A percentile compares a stretch with the other conserved stretches of the same genome.
These are phyloP conservation scores for Amphiprion clarkii DNA, from an alignment of 2,797 vertebrate species.

Conservation along the genomic window DNA sequence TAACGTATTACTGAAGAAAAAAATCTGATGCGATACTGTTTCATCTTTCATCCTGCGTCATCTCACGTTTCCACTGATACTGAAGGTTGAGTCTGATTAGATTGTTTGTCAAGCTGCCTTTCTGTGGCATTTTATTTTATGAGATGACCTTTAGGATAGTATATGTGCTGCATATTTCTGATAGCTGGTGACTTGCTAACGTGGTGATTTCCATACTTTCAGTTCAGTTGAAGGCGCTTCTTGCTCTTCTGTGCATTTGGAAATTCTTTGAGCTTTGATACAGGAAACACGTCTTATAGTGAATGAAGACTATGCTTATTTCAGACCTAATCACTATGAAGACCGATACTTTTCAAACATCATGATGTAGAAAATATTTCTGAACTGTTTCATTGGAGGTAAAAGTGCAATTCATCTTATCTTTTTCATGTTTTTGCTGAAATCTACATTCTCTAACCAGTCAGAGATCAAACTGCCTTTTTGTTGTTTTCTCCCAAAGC, in stretches of 20 bases:
- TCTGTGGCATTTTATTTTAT: constrained; percentile 63
- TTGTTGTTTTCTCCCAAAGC: background rate
- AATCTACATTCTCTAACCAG: background rate
- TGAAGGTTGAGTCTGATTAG: constrained; percentile 28
- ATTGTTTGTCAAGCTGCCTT: constrained; percentile 45
- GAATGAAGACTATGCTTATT: too few relatives aligned
- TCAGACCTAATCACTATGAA: too few relatives aligned
- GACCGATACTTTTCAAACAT: too few relatives aligned
- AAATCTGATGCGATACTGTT: constrained; percentile 36
- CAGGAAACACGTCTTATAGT: background rate
- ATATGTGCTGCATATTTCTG: constrained; percentile 39
- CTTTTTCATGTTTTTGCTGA: too few relatives aligned
- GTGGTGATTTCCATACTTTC: constrained; percentile 36
- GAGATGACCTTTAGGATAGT: constrained; percentile 59
- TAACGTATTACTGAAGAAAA: constrained; percentile 21
- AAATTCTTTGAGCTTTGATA: constrained; percentile 14
- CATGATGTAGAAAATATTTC: too few relatives aligned
- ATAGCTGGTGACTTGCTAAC: constrained; percentile 30
- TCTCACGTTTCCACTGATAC: constrained; percentile 26
- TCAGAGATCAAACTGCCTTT: background rate
- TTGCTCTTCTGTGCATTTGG: background rate
- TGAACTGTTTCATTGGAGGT: too few relatives aligned
- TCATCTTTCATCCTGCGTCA: constrained; percentile 24
- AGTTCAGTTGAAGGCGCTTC: constrained; percentile 12
- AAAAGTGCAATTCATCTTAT: too few relatives aligned